Evolutionary conservation across 1,140 invertebrate genomes (phyloP).

Genomic region (Zelostemma sp.): DNA sequence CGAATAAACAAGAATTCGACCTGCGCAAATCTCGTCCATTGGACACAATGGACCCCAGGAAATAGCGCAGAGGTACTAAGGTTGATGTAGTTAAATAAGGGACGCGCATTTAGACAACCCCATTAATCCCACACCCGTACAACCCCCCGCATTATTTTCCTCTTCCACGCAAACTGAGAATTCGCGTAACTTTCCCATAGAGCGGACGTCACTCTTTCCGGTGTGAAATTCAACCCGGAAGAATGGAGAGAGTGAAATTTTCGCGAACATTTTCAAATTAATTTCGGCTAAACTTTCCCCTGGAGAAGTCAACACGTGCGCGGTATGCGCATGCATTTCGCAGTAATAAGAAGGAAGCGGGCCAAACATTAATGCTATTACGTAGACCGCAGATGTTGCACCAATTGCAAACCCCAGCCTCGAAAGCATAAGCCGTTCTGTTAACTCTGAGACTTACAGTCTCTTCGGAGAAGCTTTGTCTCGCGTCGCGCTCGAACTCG

Average conservation of each 20-base stretch:
- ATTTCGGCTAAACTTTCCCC: neutral
- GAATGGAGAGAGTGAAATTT: no score
- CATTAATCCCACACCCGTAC: conserved; percentile 7
- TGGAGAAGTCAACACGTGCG: conserved; percentile 8
- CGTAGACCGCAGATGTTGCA: conserved; percentile 69
- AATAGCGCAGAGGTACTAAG: neutral
- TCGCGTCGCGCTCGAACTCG: conserved; percentile 16
- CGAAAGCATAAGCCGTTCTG: conserved; percentile 39
- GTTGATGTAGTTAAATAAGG: neutral
- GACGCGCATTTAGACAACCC: neutral
- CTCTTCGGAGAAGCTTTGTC: conserved; percentile 40
- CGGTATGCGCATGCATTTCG: neutral
- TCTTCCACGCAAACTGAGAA: no score
- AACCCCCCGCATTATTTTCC: no score
- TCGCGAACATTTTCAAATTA: neutral
- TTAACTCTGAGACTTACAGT: conserved; percentile 40
- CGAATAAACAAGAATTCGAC: conserved; percentile 4
- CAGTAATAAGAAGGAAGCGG: conserved; percentile 21
- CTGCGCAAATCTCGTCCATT: neutral
- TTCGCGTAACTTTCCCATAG: no score
- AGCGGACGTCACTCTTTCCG: no score
- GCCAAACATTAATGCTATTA: conserved; percentile 67
- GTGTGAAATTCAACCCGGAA: no score
- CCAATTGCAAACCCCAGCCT: conserved; percentile 66
- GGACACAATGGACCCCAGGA: neutral